Conservation (phyloP, 2,113 vertebrate genomes). For the Morone chrysops region DNA sequence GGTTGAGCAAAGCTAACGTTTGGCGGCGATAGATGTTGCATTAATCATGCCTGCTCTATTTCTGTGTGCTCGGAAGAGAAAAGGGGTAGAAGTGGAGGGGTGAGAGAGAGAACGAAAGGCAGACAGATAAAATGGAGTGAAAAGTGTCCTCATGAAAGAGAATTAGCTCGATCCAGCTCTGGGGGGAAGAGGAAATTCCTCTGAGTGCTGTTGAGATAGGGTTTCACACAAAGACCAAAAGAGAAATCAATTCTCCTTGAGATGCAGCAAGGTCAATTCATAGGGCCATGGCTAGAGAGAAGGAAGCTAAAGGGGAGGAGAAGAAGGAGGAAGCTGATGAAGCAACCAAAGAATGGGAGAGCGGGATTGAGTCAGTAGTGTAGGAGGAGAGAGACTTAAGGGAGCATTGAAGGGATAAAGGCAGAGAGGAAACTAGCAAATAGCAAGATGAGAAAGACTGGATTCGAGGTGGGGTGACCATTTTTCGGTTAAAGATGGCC, state of each 20-base stretch:
- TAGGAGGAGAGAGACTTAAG: constrained; percentile 37
- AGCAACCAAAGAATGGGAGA: constrained; percentile 43
- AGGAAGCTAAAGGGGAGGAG: constrained; percentile 38
- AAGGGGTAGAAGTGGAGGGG: constrained; percentile 25
- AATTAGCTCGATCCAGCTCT: constrained; percentile 71
- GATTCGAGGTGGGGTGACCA: constrained; percentile 13
- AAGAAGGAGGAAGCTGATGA: constrained; percentile 46
- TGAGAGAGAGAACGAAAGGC: constrained; percentile 20
- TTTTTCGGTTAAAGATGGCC: constrained; percentile 45
- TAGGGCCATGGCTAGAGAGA: constrained; percentile 43
- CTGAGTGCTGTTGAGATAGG: constrained; percentile 75
- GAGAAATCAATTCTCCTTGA: constrained; percentile 85
- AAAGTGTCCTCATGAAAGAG: constrained; percentile 76
- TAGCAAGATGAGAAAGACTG: constrained; percentile 31
- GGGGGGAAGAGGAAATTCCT: constrained; percentile 69
- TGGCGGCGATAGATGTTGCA: constrained; percentile 68
- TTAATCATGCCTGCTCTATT: constrained; percentile 78
- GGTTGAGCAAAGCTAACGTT: constrained; percentile 71
- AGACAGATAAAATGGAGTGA: constrained; percentile 65
- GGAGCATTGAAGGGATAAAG: constrained; percentile 21
- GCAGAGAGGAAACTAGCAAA: constrained; percentile 53
- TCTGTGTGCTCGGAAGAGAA: constrained; percentile 61
- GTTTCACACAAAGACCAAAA: constrained; percentile 78
- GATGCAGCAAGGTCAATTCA: constrained; percentile 80
- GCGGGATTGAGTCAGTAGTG: constrained; percentile 21